These are phyloP conservation scores for Neoascia interrupta DNA, from an alignment of 2,888 invertebrate genomes.

Conservation along the genomic window DNA sequence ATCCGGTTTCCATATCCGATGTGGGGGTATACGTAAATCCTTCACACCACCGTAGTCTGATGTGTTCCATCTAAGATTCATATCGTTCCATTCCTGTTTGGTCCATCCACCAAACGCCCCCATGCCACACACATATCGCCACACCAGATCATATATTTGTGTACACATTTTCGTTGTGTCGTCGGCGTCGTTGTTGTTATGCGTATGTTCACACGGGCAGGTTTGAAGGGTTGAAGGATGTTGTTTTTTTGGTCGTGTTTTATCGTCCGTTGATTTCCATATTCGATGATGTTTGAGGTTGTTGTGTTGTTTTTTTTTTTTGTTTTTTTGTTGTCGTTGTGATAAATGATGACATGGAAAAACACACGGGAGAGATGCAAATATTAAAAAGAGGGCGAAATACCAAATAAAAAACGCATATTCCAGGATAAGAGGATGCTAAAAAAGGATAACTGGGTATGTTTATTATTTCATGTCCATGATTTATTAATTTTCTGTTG, in stretches of 20 bases:
- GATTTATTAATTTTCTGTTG: conserved; percentile 65
- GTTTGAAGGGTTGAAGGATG: conserved; percentile 33
- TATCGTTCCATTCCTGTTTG: conserved; percentile 97
- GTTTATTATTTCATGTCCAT: conserved; percentile 67
- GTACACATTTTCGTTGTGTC: too few relatives aligned
- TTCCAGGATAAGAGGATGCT: conserved; percentile 55
- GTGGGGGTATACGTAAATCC: conserved; percentile 96
- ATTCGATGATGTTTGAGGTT: conserved; percentile 67
- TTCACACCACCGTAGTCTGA: conserved; percentile 97
- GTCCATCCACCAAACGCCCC: not conserved
- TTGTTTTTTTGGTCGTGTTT: conserved; percentile 42
- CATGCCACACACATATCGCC: not conserved
- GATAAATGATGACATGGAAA: conserved; percentile 68
- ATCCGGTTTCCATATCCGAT: conserved; percentile 99
- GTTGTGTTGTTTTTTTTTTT: conserved; percentile 52
- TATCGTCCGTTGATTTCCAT: conserved; percentile 66
- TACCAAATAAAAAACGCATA: conserved; percentile 48
- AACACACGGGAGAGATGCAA: conserved; percentile 66
- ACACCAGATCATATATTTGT: conserved; percentile 2
- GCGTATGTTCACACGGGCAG: conserved; percentile 23
- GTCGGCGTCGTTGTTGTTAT: not conserved
- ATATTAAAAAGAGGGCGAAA: conserved; percentile 55
- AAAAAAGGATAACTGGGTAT: conserved; percentile 59
- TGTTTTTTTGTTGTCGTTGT: conserved; percentile 41
- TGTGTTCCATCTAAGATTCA: conserved; percentile 98